Evolutionary conservation across 2,888 invertebrate species (phyloP).

Genomic region (Zygothrica quintamaculata): DNA sequence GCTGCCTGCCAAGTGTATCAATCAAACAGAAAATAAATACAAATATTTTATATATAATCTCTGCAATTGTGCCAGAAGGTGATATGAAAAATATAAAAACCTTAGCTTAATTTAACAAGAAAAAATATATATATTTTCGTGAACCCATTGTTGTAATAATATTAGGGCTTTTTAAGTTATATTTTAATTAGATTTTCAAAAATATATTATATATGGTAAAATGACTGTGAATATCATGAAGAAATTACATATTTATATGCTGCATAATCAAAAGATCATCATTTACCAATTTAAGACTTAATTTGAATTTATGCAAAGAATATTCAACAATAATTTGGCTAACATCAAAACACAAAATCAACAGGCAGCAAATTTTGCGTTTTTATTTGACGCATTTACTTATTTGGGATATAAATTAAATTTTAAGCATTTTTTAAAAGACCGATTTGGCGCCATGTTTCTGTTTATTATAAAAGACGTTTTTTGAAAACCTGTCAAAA

Average conservation of each 20-base stretch:
- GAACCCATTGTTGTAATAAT: too few species aligned
- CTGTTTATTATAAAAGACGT: background rate
- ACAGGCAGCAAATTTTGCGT: constrained; percentile 1
- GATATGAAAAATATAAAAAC: constrained; percentile 3
- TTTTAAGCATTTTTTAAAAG: constrained; percentile 25
- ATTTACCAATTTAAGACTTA: background rate
- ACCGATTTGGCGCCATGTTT: constrained; percentile 36
- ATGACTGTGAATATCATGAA: too few species aligned
- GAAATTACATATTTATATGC: constrained; percentile 39
- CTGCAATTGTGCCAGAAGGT: constrained; percentile 26
- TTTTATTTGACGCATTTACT: background rate
- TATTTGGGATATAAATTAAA: constrained; percentile 44
- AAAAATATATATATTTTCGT: too few species aligned
- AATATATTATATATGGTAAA: too few species aligned
- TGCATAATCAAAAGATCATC: constrained; percentile 53
- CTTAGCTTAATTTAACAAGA: background rate
- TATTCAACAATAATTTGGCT: constrained; percentile 39
- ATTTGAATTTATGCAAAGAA: constrained; percentile 51
- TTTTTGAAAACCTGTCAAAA: constrained; percentile 56
- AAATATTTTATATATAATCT: constrained; percentile 28
- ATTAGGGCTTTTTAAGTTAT: too few species aligned
- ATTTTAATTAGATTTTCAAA: too few species aligned
- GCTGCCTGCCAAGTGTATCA: constrained; percentile 63
- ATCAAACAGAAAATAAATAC: constrained; percentile 33
- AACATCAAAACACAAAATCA: constrained; percentile 36